phyloP scores from a whole-genome alignment of 1,140 invertebrate species.

The Drosophila kikkawai region DNA sequence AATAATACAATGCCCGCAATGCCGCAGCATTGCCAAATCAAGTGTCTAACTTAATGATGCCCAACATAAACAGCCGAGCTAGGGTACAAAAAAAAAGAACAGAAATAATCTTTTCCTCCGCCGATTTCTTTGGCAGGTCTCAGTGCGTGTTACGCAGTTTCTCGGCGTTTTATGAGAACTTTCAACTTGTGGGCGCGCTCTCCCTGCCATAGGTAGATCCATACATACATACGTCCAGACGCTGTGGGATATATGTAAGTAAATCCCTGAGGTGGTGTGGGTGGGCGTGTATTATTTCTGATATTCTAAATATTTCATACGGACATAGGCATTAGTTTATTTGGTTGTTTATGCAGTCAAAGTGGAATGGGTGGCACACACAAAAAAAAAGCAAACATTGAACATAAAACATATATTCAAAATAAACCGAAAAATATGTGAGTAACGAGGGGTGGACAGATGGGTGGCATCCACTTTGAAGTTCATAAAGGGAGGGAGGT shows the following conservation, averaged over 20 bases:
- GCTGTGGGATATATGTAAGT: not conserved
- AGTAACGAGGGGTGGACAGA: constrained; percentile 13
- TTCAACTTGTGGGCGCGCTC: constrained; percentile 74
- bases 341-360: constrained; percentile 65
- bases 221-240: not conserved
- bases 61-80: constrained; percentile 73
- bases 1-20: constrained; percentile 70
- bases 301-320: constrained; percentile 74
- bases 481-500: constrained; percentile 5
- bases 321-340: constrained; percentile 64
- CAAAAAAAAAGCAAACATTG: constrained; percentile 47
- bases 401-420: constrained; percentile 37
- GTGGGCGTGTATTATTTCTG: constrained; percentile 48
- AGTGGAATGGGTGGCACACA: constrained; percentile 21
- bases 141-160: constrained; percentile 43
- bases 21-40: constrained; percentile 73
- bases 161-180: constrained; percentile 74
- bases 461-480: constrained; percentile 30
- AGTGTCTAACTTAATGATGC: constrained; percentile 82
- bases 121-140: constrained; percentile 42
- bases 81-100: constrained; percentile 25
- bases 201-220: constrained; percentile 9
- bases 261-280: not conserved
- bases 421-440: constrained; percentile 19
- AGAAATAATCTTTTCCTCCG: constrained; percentile 31